Percentiles rank a stretch among this genome's conserved stretches.
Evolutionary conservation across 2,797 vertebrate genomes (phyloP).

Genomic region (Tarsius wallacei): DNA sequence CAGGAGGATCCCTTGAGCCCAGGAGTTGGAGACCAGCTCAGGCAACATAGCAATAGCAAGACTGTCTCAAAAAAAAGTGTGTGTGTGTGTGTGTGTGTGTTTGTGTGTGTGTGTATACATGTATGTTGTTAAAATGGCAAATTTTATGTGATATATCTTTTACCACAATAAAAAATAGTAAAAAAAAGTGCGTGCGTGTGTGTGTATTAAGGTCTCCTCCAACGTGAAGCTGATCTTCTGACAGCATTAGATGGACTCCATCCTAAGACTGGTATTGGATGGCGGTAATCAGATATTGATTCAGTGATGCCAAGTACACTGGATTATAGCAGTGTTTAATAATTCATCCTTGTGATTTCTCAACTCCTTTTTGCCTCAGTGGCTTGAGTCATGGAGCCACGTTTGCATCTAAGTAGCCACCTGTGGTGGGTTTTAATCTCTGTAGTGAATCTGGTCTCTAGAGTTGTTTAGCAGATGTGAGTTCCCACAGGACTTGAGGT

Average conservation of each 20-base stretch:
- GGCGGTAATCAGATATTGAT: not conserved
- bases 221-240: not conserved
- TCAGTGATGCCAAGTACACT: no score
- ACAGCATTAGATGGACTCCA: no score
- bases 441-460: not conserved
- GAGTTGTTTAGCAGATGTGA: not conserved
- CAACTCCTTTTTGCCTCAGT: not conserved
- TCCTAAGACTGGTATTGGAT: not conserved
- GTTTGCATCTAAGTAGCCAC: fast-evolving
- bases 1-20: no score
- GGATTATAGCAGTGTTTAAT: not conserved
- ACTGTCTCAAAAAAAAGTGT: not conserved
- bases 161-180: not conserved
- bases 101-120: no score
- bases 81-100: no score
- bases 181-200: not conserved
- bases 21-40: not conserved
- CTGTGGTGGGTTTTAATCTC: not conserved
- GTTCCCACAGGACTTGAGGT: not conserved
- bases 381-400: not conserved
- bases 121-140: not conserved
- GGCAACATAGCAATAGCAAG: not conserved
- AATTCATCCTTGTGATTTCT: not conserved
- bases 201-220: not conserved
- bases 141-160: not conserved